These are phyloP conservation scores for Natator depressus DNA, from an alignment of 2,113 vertebrate genomes.

Conservation along the genomic window DNA sequence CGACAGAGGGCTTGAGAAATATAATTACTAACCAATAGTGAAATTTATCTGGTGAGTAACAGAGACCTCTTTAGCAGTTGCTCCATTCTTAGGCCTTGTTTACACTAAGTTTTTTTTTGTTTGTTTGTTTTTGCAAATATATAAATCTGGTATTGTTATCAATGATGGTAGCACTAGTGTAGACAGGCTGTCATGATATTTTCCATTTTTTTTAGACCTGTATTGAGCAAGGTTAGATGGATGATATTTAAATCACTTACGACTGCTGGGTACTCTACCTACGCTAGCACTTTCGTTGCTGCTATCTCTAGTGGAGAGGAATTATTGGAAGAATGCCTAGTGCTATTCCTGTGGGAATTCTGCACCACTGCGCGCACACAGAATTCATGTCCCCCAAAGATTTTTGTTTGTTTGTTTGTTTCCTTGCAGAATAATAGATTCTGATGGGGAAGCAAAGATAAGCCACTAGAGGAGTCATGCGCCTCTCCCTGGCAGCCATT, in stretches of 20 bases:
- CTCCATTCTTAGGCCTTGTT: not conserved
- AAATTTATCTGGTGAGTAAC: not conserved
- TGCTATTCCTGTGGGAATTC: not conserved
- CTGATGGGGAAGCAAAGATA: no score
- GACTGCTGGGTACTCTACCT: not conserved
- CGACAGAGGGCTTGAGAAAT: not conserved
- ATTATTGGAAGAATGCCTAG: not conserved
- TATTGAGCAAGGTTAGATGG: not conserved
- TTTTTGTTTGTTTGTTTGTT: no score
- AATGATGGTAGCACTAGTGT: fast-evolving
- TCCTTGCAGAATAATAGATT: no score
- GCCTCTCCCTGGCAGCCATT: no score
- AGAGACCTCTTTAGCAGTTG: not conserved
- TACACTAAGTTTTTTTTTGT: no score
- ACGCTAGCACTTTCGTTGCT: not conserved
- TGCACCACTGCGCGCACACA: no score
- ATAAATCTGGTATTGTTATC: not conserved
- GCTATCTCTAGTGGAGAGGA: fast-evolving
- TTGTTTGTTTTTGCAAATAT: no score
- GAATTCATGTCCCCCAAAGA: no score
- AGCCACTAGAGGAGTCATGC: no score
- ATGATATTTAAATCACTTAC: fast-evolving
- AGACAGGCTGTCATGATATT: not conserved
- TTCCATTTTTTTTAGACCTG: fast-evolving
- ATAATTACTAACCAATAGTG: not conserved